phyloP scores from a whole-genome alignment of 2,113 vertebrate genomes.

The Meriones unguiculatus region DNA sequence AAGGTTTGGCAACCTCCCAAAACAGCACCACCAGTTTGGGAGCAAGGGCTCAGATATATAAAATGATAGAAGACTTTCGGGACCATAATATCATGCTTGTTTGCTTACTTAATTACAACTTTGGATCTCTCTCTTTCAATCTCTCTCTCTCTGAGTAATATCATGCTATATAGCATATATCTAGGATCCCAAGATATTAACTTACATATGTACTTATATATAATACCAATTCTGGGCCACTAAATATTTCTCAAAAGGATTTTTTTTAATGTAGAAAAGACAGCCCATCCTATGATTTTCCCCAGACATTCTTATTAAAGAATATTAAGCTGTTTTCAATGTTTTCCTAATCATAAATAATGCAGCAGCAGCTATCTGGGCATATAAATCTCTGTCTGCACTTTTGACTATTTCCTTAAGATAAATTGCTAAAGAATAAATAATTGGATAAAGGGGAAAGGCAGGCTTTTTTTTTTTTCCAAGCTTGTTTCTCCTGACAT shows the following conservation, averaged over 20 bases:
- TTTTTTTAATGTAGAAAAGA: slow-evolving; percentile 34
- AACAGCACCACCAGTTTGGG: neutral
- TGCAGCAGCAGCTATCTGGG: slow-evolving; percentile 10
- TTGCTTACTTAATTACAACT: neutral
- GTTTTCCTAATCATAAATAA: slow-evolving; percentile 67
- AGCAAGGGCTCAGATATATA: neutral
- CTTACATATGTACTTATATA: neutral
- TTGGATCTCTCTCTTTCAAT: neutral
- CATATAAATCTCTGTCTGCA: slow-evolving; percentile 64
- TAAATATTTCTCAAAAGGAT: slow-evolving; percentile 36
- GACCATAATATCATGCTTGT: neutral
- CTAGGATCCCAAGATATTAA: slow-evolving; percentile 15
- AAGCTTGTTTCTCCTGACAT: slow-evolving; percentile 1
- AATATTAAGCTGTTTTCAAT: slow-evolving; percentile 51
- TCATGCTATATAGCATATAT: neutral
- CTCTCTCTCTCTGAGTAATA: neutral
- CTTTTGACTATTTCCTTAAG: slow-evolving; percentile 59
- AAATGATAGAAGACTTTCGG: neutral
- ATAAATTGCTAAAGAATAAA: slow-evolving; percentile 66
- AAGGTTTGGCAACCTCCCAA: neutral
- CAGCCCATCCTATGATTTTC: slow-evolving; percentile 31
- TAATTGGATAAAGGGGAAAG: slow-evolving; percentile 53
- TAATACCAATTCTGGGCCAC: neutral
- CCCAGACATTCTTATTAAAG: slow-evolving; percentile 40
- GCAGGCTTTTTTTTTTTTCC: neutral